Evolutionary conservation across 2,888 invertebrate species (phyloP).

Genomic region (Nezara viridula): DNA sequence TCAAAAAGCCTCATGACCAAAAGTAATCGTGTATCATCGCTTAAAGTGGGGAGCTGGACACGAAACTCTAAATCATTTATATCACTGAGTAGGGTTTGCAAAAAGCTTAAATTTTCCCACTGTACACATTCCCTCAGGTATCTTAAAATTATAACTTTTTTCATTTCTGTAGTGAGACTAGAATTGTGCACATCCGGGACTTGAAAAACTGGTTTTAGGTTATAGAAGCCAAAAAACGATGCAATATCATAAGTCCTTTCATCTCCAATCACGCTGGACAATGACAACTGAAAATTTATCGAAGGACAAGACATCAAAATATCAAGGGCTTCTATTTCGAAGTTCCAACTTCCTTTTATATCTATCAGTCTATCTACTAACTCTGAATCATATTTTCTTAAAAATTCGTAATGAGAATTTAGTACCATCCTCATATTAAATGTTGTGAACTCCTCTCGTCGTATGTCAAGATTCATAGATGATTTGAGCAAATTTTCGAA

Average conservation of each 20-base stretch:
- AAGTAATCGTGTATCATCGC: constrained; percentile 14
- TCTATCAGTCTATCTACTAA: constrained; percentile 7
- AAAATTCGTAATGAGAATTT: constrained; percentile 33
- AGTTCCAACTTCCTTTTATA: not conserved
- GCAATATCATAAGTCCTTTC: constrained; percentile 39
- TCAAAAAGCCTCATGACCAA: constrained; percentile 41
- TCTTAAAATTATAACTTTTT: constrained; percentile 30
- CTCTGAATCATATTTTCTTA: constrained; percentile 49
- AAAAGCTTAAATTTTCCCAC: constrained; percentile 55
- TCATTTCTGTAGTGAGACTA: not conserved
- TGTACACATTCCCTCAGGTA: constrained; percentile 57
- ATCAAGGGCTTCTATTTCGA: constrained; percentile 54
- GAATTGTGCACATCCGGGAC: constrained; percentile 57
- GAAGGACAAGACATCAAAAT: constrained; percentile 54
- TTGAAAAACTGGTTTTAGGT: constrained; percentile 57
- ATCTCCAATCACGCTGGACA: not conserved
- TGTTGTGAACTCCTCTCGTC: constrained; percentile 8
- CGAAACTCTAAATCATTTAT: constrained; percentile 49
- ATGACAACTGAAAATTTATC: constrained; percentile 46
- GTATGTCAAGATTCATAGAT: not conserved
- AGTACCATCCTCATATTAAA: constrained; percentile 51
- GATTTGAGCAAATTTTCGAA: constrained; percentile 21
- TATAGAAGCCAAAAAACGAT: constrained; percentile 38
- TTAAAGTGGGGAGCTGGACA: not conserved
- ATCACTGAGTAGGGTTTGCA: constrained; percentile 47